phyloP scores from a whole-genome alignment of 2,113 vertebrate genomes.

The Rhinopomastus cyanomelas region DNA sequence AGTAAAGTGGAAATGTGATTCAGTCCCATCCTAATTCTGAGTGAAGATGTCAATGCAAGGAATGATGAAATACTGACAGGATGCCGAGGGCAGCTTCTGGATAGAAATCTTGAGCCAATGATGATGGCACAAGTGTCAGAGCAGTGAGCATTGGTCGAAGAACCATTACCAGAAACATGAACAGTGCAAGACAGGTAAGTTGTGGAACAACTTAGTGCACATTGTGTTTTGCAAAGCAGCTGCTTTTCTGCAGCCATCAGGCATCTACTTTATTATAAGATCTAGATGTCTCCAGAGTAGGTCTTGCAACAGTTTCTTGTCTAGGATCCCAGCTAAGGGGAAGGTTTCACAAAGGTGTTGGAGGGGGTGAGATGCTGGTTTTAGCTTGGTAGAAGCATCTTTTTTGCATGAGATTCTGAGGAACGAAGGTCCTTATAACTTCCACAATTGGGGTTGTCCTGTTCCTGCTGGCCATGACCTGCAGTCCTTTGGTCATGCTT shows the following conservation, averaged over 20 bases:
- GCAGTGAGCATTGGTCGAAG: rapidly evolving
- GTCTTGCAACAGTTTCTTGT: neutral
- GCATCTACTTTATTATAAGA: neutral
- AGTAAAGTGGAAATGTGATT: neutral
- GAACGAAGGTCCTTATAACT: neutral
- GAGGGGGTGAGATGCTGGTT: rapidly evolving
- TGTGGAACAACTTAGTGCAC: neutral
- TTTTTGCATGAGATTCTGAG: neutral
- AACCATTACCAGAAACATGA: neutral
- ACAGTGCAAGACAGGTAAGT: neutral
- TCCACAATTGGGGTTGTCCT: neutral
- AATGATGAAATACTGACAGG: neutral
- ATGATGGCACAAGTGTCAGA: neutral
- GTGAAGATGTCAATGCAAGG: neutral
- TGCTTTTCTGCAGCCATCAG: neutral
- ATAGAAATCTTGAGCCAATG: neutral
- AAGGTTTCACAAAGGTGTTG: neutral
- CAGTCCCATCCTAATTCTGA: neutral
- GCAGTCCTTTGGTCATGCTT: neutral
- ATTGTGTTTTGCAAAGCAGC: neutral
- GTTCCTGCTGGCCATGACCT: neutral
- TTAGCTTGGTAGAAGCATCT: neutral
- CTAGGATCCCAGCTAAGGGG: neutral
- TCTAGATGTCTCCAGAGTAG: neutral
- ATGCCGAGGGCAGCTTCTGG: neutral